phyloP scores from a whole-genome alignment of 2,888 invertebrate genomes.

The Campoplex nolae region DNA sequence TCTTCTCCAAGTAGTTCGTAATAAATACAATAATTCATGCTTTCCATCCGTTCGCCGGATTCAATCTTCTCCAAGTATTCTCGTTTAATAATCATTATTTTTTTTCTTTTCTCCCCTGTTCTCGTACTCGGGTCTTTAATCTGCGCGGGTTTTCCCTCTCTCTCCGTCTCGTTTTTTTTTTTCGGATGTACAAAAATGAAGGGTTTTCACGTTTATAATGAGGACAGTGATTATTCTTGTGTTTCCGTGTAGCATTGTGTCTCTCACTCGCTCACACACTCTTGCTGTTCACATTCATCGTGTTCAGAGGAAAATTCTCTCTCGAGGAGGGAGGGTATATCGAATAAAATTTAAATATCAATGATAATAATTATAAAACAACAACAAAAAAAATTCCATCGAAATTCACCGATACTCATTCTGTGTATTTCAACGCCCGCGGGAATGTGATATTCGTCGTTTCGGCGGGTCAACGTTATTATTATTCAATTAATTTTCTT shows the following conservation, averaged over 20 bases:
- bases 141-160: slow-evolving; percentile 33
- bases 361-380: background rate
- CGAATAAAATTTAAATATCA: slow-evolving; percentile 19
- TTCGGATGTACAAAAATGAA: slow-evolving; percentile 2
- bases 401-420: slow-evolving; percentile 12
- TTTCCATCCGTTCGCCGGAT: slow-evolving; percentile 60
- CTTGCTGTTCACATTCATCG: background rate
- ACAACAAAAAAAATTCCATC: slow-evolving; percentile 2
- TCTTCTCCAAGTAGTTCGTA: slow-evolving; percentile 66
- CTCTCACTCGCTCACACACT: background rate
- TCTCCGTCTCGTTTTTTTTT: slow-evolving; percentile 14
- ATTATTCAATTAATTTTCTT: slow-evolving; percentile 3
- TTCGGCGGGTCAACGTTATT: slow-evolving; percentile 2
- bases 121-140: slow-evolving; percentile 25
- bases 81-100: slow-evolving; percentile 19
- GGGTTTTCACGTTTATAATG: background rate
- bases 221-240: slow-evolving; percentile 11
- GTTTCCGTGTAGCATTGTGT: slow-evolving; percentile 9
- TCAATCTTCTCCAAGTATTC: slow-evolving; percentile 23
- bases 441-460: slow-evolving; percentile 17
- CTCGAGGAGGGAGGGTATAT: slow-evolving; percentile 11
- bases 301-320: slow-evolving; percentile 1
- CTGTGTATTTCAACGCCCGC: background rate
- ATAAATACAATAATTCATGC: slow-evolving; percentile 74
- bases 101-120: background rate